Base-by-base conservation (phyloP, 2,797 vertebrate species). In the Premnoplex brunnescens region DNA sequence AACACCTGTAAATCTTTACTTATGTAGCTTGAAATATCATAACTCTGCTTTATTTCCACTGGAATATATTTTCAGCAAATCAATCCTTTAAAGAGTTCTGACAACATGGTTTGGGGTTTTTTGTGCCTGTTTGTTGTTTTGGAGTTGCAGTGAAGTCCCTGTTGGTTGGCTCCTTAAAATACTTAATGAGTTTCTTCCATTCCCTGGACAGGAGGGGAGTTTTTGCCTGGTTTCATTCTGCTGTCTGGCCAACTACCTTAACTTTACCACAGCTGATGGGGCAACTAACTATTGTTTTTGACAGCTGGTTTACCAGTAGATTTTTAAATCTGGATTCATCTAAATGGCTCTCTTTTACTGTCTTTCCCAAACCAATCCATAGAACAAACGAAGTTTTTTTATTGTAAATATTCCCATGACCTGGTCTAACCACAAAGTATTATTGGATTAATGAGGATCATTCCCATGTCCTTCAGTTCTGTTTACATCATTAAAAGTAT, bases 381-480 rank as follows among this genome's bases (percentile, higher is more conserved):
- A 85, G 19, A 83, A 13, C 9, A 87, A 94, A 73, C 36, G 1
- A 81, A 59, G 11, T 23, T 87, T 88, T 44, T 68, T 58, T 44
- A 66, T 56, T 86, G 46, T 49, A 93, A 75, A 90, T 78, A 63
- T 84, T 86, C 66, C 21, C 3, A 3, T 76, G 79, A 88, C 79
- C 76, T 78, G 44, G 14, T 89, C 56, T 85, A 91, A 71, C 46
- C 36, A 75, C n/a, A 41, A 68, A 88, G 28, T 63, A 39, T 68
- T 91, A 39, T 19, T 84, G 52, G 59, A 90, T 93, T 92, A 81
- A 86, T 63, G 52, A 83, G 26, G 48, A 72, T 90, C 76, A 49
- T 69, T 91, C 54, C 55, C 18, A 46, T 59, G 62, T 92, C 89
- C 73, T 93, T 96, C 46, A 51, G 36, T 89, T 95, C 64, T 91